These are phyloP conservation scores for Stichodactyla mertensii DNA, from an alignment of 64 coral and sea anemone species.

Conservation along the genomic window DNA sequence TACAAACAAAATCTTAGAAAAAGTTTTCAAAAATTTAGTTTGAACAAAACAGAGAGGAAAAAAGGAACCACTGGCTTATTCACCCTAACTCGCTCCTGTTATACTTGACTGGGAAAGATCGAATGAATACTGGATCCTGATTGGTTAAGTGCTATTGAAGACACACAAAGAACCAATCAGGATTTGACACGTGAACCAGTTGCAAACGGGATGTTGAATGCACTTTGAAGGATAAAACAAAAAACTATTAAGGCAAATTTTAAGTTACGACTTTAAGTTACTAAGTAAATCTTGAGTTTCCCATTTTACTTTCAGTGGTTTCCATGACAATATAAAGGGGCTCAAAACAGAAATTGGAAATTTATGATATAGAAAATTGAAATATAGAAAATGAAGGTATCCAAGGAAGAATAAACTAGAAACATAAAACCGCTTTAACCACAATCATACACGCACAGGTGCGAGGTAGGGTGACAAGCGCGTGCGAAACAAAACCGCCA, in stretches of 20 bases:
- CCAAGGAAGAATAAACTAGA: not conserved
- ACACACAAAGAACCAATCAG: not conserved
- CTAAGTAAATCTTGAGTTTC: too few relatives aligned
- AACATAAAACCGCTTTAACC: not conserved
- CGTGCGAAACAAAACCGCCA: not conserved
- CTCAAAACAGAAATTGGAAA: not conserved
- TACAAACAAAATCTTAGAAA: not conserved
- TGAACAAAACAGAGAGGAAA: not conserved
- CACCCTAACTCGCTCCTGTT: slow-evolving; percentile 2
- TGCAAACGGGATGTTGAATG: too few relatives aligned
- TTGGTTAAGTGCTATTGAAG: not conserved
- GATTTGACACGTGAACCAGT: not conserved
- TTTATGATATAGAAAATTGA: too few relatives aligned
- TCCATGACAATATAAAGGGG: not conserved
- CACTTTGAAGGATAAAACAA: not conserved
- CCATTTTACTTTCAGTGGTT: not conserved
- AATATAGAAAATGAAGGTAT: too few relatives aligned
- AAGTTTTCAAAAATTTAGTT: not conserved
- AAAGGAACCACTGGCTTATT: too few relatives aligned
- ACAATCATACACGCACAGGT: slow-evolving; percentile 7
- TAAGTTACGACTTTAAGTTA: not conserved
- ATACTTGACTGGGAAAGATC: not conserved
- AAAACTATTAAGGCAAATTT: not conserved
- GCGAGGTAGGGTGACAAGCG: slow-evolving; percentile 11
- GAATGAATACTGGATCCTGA: not conserved